These are phyloP conservation scores for Eleutherodactylus coqui DNA, from an alignment of 2,797 vertebrate species.

Conservation along the genomic window DNA sequence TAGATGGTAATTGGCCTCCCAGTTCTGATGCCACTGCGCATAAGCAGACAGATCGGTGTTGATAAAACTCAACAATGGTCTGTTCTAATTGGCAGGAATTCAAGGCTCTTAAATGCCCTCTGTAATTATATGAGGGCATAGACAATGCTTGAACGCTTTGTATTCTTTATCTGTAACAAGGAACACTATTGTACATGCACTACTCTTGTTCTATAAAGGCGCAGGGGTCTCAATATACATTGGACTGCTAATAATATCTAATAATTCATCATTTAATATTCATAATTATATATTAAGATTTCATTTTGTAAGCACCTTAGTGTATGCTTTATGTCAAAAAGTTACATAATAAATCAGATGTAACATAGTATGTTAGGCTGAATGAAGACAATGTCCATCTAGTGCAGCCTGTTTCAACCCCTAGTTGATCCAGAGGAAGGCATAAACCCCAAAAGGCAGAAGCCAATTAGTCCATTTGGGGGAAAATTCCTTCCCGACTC, in stretches of 20 bases:
- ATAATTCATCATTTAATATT: not conserved
- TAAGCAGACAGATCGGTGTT: conserved; percentile 51
- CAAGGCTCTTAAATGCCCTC: conserved; percentile 38
- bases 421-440: too few species aligned
- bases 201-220: not conserved
- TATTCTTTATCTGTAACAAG: conserved; percentile 44
- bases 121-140: conserved; percentile 52
- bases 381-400: too few species aligned
- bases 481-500: too few species aligned
- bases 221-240: not conserved
- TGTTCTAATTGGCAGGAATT: conserved; percentile 53
- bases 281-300: not conserved
- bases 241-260: not conserved
- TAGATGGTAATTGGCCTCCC: conserved; percentile 50
- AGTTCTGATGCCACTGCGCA: conserved; percentile 45
- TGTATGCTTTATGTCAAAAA: not conserved
- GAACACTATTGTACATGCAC: conserved; percentile 22
- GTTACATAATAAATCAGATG: not conserved
- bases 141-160: conserved; percentile 28
- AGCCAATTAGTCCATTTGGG: too few species aligned
- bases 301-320: not conserved
- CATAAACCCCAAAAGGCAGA: too few species aligned
- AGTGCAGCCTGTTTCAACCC: too few species aligned
- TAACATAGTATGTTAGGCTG: too few species aligned
- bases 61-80: conserved; percentile 45